A percentile compares a stretch with the other conserved stretches of the same genome.
These are phyloP conservation scores for Zaprionus lineosus DNA, from an alignment of 2,888 invertebrate species.

Conservation along the genomic window DNA sequence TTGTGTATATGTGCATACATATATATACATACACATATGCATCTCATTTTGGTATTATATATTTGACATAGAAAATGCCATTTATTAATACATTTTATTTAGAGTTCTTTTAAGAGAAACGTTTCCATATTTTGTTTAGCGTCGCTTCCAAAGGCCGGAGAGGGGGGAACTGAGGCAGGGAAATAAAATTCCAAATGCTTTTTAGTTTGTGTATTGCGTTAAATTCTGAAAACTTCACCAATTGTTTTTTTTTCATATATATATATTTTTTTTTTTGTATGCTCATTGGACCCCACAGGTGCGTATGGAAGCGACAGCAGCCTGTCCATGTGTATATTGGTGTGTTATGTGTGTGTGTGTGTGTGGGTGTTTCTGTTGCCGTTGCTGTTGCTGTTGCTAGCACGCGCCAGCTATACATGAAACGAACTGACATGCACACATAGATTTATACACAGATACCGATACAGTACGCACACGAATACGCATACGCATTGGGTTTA, in stretches of 20 bases:
- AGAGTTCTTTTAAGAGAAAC: no score
- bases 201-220: no score
- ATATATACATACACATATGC: no score
- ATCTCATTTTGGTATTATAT: no score
- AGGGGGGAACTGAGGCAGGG: no score
- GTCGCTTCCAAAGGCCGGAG: no score
- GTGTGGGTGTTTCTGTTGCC: conserved; percentile 17
- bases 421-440: conserved; percentile 21
- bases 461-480: conserved; percentile 22
- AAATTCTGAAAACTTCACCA: conserved; percentile 3
- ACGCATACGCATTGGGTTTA: conserved; percentile 55
- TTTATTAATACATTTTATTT: no score
- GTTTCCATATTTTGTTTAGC: no score
- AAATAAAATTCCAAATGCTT: no score
- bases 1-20: no score
- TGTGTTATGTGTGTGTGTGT: conserved; percentile 15
- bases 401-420: conserved; percentile 39
- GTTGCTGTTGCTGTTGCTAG: conserved; percentile 44
- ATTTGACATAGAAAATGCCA: no score
- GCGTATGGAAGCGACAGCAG: conserved; percentile 30
- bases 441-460: not conserved
- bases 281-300: conserved; percentile 31
- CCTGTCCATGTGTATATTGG: not conserved
- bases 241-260: conserved; percentile 6
- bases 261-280: no score